Conservation (phyloP, 2,888 invertebrate species). For the Tetranychus truncatus region DNA sequence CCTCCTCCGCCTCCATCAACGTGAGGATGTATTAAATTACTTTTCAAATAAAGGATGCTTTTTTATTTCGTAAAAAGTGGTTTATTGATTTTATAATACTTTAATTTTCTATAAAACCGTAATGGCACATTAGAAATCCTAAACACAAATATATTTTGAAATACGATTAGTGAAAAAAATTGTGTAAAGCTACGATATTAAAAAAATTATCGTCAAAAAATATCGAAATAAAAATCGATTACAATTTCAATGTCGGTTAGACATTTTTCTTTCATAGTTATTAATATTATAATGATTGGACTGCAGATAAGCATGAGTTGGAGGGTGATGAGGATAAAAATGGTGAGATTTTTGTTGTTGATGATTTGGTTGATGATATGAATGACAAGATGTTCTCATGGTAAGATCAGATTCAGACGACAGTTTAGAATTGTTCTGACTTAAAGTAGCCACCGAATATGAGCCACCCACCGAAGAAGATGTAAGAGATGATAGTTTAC, state of each 20-base stretch:
- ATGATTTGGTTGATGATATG: background rate
- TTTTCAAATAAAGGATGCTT: background rate
- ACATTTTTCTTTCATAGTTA: background rate
- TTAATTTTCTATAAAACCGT: background rate
- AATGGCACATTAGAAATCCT: background rate
- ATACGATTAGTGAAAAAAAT: too few relatives aligned
- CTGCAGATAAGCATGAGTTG: background rate
- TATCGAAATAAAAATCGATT: background rate
- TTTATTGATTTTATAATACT: background rate
- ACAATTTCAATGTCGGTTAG: background rate
- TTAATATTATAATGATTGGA: background rate
- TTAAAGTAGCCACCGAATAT: background rate
- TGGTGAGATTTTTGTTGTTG: background rate
- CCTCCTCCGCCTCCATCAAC: constrained; percentile 5
- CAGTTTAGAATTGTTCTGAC: background rate
- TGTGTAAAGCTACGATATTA: too few relatives aligned
- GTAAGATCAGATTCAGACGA: background rate
- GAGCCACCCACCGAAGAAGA: background rate
- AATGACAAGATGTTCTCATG: background rate
- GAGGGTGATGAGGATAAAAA: background rate
- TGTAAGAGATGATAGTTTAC: background rate
- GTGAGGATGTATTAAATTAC: background rate
- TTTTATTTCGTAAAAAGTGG: background rate
- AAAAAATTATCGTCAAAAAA: background rate
- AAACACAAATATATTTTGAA: too few relatives aligned